Evolutionary conservation across 1,140 invertebrate genomes (phyloP), one percentile per base, ranked within the genome.

Genomic region (Caenorhabditis tropicalis): DNA sequence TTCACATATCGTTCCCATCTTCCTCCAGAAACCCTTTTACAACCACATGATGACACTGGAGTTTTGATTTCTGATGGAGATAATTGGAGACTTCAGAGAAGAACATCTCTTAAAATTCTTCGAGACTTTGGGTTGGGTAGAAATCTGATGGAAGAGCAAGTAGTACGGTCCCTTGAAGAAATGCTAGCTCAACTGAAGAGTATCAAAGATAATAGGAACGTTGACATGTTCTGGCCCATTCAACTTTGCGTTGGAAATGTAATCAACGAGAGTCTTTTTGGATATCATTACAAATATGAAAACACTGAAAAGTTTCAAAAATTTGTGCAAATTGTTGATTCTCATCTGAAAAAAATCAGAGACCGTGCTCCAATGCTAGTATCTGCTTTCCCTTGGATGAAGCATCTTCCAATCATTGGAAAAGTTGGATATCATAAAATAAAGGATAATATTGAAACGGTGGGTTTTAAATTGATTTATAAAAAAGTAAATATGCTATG

Each of bases 141-240:
- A 65, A 82, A 82, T 65, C 21, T 82, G 19, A 82, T 82, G 81
- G 81, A 82, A 65, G 46, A 82, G 24, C 53, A 83, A 58, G 82
- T 83, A 2, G 21, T 80, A 24, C 31, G 74, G 33, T 80, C 74
- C 6, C 29, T 80, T 24, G 39, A 51, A 0, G 74, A 80, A 27
- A 80, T 80, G 74, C 74, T 80, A 15, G 10, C 39, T 24, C 74
- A 80, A 48, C 39, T 80, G 2, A 24, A 51, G 24, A 31, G 19
- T 48, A 80, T 51, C 21, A 12, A 19, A 4, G 39, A 80, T 10
- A 80, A 80, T n/a, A 80, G 48, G 49, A 49, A 51, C 19, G 74
- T 80, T 48, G 74, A 80, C 29, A 48, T 80, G 74, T 80, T 49
- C n/a, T 51, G 43, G 43, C 49, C 74, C n/a, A 80, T 80, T 0